Conservation (phyloP, 2,888 invertebrate genomes). For the Yponomeuta malinellus region DNA sequence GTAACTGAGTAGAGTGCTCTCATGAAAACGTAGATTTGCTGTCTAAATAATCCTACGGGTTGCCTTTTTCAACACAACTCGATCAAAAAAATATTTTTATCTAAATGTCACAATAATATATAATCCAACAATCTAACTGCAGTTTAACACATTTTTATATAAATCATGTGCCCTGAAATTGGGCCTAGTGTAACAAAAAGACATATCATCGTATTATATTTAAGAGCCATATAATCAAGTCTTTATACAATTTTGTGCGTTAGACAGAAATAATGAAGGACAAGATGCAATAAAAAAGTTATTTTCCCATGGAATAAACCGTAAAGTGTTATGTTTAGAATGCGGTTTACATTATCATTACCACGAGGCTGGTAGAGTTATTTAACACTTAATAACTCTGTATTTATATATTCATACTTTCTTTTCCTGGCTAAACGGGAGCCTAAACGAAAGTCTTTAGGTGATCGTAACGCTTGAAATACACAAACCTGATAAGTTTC, state of each 20-base stretch:
- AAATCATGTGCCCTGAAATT: too few relatives aligned
- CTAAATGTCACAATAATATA: not conserved
- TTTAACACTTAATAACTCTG: constrained; percentile 3
- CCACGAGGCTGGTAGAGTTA: not conserved
- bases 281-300: not conserved
- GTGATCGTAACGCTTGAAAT: not conserved
- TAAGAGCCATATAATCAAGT: not conserved
- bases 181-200: not conserved
- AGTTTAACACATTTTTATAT: too few relatives aligned
- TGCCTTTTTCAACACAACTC: too few relatives aligned
- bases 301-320: not conserved
- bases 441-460: not conserved
- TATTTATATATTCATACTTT: not conserved
- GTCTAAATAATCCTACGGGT: too few relatives aligned
- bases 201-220: not conserved
- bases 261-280: not conserved
- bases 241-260: not conserved
- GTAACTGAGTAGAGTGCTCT: too few relatives aligned
- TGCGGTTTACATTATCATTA: not conserved
- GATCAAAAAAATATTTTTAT: too few relatives aligned
- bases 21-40: too few relatives aligned
- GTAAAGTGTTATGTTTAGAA: not conserved
- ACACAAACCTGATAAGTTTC: too few relatives aligned
- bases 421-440: not conserved
- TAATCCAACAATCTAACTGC: not conserved